A percentile compares a stretch with the other conserved stretches of the same genome.
Evolutionary conservation across 2,113 vertebrate genomes (phyloP).

Genomic region (Lophura nycthemera): DNA sequence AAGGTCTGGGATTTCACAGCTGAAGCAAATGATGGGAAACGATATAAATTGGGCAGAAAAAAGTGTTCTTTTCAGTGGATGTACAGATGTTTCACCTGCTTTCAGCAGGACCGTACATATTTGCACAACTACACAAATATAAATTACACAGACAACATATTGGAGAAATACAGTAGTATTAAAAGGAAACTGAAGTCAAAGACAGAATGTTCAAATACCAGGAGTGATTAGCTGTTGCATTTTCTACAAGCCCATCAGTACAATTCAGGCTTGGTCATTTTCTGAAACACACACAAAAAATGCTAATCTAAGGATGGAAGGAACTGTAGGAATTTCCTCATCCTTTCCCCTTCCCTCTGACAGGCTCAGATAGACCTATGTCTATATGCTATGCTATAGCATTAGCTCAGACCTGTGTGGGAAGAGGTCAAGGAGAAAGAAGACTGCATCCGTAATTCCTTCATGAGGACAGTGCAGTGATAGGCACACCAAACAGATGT

Average conservation of each 20-base stretch:
- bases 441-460: neutral
- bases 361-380: neutral
- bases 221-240: neutral
- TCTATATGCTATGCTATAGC: too few relatives aligned
- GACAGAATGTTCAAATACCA: neutral
- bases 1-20: neutral
- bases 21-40: neutral
- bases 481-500: neutral
- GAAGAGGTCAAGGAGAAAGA: neutral
- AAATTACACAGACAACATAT: neutral
- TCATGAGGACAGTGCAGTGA: accelerated
- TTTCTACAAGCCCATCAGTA: neutral
- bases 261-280: neutral
- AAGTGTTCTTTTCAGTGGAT: neutral
- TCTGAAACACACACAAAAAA: neutral
- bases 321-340: neutral
- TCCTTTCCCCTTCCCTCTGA: neutral
- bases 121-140: neutral
- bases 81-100: neutral
- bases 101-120: neutral
- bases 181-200: neutral
- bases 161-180: neutral
- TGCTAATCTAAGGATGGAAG: neutral
- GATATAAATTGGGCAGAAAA: neutral
- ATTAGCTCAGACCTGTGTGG: neutral